A percentile compares a stretch with the other conserved stretches of the same genome.
Evolutionary conservation across 2,888 invertebrate species (phyloP).

Genomic region (Drosophila colorata): DNA sequence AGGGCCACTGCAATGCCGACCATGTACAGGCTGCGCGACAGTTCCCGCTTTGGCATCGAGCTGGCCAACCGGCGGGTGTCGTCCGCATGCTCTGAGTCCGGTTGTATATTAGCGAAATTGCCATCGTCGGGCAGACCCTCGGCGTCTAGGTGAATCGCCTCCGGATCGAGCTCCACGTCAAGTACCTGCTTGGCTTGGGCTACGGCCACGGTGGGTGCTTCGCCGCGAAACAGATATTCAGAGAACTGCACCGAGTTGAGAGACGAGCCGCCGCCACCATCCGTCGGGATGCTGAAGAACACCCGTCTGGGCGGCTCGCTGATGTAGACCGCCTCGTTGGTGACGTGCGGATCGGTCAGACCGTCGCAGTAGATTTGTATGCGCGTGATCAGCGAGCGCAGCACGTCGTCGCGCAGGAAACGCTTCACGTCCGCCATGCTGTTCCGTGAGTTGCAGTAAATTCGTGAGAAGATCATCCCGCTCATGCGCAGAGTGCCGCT

Average conservation of each 20-base stretch:
- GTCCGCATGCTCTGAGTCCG: constrained; percentile 37
- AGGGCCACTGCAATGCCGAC: constrained; percentile 88
- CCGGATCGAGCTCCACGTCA: constrained; percentile 90
- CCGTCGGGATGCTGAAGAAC: constrained; percentile 89
- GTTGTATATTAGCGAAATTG: constrained; percentile 44
- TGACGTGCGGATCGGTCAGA: constrained; percentile 87
- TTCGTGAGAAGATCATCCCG: constrained; percentile 86
- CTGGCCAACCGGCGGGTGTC: constrained; percentile 85
- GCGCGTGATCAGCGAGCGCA: constrained; percentile 93
- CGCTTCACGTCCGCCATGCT: constrained; percentile 90
- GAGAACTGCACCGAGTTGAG: constrained; percentile 89
- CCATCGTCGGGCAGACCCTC: constrained; percentile 93
- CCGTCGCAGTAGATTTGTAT: constrained; percentile 97
- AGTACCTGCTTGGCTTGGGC: constrained; percentile 93
- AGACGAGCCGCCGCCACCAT: constrained; percentile 74
- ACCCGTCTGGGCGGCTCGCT: constrained; percentile 96
- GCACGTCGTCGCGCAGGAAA: constrained; percentile 93
- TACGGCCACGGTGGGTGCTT: constrained; percentile 92
- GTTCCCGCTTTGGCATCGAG: constrained; percentile 87
- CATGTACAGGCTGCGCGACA: constrained; percentile 86
- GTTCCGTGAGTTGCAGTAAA: constrained; percentile 92
- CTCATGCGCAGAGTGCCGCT: constrained; percentile 82
- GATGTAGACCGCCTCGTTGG: constrained; percentile 86
- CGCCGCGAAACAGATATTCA: constrained; percentile 96
- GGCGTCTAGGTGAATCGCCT: constrained; percentile 89